phyloP scores from a whole-genome alignment of 2,797 vertebrate species.

The Melanotaenia pygmaea region DNA sequence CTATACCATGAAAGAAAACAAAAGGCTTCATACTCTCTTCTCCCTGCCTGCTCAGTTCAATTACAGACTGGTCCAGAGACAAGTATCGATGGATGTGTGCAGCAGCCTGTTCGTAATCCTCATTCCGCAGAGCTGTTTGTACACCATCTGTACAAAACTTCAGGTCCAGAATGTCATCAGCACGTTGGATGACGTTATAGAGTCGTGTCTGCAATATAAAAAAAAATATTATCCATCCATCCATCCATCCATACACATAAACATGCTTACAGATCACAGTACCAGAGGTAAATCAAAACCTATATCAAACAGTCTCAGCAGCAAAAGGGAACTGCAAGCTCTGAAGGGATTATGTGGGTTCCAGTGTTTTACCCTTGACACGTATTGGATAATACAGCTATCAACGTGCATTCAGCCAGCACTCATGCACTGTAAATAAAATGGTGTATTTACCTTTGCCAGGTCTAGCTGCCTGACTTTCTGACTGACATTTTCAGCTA shows the following conservation, averaged over 20 bases:
- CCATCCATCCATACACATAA: too few relatives aligned
- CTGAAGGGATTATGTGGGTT: neutral
- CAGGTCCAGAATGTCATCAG: conserved; percentile 96
- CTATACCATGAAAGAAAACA: conserved; percentile 9
- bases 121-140: conserved; percentile 91
- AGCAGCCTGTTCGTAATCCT: conserved; percentile 97
- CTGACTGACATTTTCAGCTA: conserved; percentile 96
- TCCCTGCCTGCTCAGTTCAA: conserved; percentile 96
- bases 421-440: neutral
- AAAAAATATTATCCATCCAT: neutral
- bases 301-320: neutral
- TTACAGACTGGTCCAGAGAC: conserved; percentile 96
- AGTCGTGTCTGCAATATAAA: conserved; percentile 88
- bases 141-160: conserved; percentile 99
- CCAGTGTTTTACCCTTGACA: neutral
- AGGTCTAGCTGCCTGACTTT: conserved; percentile 98
- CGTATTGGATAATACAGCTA: neutral
- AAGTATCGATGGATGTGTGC: conserved; percentile 97
- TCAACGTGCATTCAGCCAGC: too few relatives aligned
- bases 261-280: neutral
- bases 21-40: conserved; percentile 87
- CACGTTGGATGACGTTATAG: conserved; percentile 97
- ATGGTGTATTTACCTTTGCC: conserved; percentile 86
- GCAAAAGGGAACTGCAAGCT: neutral
- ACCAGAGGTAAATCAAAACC: neutral